Base-by-base conservation (phyloP, 2,888 invertebrate species). In the Esperia sulphurella region DNA sequence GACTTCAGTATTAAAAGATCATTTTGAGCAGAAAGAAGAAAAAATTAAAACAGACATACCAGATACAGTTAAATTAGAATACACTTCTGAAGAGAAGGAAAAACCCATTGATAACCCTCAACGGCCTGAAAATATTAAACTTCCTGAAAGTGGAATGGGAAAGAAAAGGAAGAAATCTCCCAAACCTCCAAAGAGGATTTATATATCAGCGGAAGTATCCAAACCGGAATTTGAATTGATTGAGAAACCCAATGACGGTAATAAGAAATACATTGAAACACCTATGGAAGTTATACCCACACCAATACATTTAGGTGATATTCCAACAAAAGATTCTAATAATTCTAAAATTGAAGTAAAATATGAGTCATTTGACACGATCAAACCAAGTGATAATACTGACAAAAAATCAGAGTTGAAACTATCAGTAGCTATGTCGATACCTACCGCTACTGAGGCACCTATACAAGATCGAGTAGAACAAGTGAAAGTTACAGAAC, bases 141-240 rank as follows among this genome's bases (percentile, higher is more conserved):
- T 59, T 10, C 54, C 58, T 29, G 61, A 59, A 30, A 60, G 52
- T 44, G 45, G 50, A 9, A 63, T 58, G 53, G 65, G 61, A 47
- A 49, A 51, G 48, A 45, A 39, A 50, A 47, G 40, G 44, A 48
- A 45, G 14, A 43, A 39, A 35, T 31, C 14, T 7, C 43, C 21
- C 4, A 44, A 44, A 40, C 30, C 12, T n/a, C 30, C 12, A n/a
- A 14, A 31, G 43, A 45, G 43, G n/a, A 43, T 10, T 5, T 14
- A 43, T 13, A 31, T 31, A 1, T 2, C 6, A 7, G 1, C 9
- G 30, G 41, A 33, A 30, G 39, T n/a, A 39, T 1, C 3, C 9
- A 39, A 14, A 4, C 8, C 3, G 14, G 14, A 39, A 39, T 14
- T 4, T 14, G 7, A 39, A 13, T 13, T n/a, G n/a, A 1, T n/a